phyloP scores from a whole-genome alignment of 2,888 invertebrate species.

The Cryptus armator region DNA sequence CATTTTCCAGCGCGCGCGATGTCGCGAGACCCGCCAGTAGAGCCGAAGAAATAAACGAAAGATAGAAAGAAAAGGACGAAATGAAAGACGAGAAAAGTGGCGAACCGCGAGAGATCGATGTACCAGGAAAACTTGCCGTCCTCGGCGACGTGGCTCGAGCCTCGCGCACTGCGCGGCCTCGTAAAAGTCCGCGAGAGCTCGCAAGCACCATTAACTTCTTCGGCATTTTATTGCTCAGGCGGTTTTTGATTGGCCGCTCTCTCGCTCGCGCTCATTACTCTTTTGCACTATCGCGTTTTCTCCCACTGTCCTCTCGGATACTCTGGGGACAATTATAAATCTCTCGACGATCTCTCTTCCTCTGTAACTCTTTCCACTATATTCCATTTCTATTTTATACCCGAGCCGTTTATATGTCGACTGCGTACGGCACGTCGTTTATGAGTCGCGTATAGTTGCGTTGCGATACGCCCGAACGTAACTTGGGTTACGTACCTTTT shows the following conservation, averaged over 20 bases:
- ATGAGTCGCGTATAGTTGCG: not conserved
- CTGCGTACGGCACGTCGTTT: not conserved
- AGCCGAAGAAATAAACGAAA: slow-evolving; percentile 17
- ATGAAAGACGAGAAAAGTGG: slow-evolving; percentile 41
- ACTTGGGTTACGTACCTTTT: not conserved
- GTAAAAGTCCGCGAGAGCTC: slow-evolving; percentile 58
- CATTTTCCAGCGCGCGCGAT: not conserved
- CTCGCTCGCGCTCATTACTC: slow-evolving; percentile 45
- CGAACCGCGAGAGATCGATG: slow-evolving; percentile 61
- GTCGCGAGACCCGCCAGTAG: slow-evolving; percentile 7
- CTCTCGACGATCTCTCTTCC: slow-evolving; percentile 50
- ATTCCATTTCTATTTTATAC: not conserved
- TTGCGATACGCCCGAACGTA: not conserved
- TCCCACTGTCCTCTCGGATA: slow-evolving; percentile 20
- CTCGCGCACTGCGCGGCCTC: slow-evolving; percentile 30
- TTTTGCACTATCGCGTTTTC: slow-evolving; percentile 30
- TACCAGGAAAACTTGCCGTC: slow-evolving; percentile 59
- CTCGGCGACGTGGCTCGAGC: slow-evolving; percentile 27
- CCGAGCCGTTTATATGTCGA: not conserved
- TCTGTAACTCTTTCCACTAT: slow-evolving; percentile 8
- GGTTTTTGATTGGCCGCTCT: slow-evolving; percentile 65
- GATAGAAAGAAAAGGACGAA: slow-evolving; percentile 16
- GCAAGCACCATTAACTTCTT: slow-evolving; percentile 71
- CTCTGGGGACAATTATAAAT: slow-evolving; percentile 69
- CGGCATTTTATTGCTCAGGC: slow-evolving; percentile 70